phyloP scores from a whole-genome alignment of 2,888 invertebrate species.

The Parnassius apollo region DNA sequence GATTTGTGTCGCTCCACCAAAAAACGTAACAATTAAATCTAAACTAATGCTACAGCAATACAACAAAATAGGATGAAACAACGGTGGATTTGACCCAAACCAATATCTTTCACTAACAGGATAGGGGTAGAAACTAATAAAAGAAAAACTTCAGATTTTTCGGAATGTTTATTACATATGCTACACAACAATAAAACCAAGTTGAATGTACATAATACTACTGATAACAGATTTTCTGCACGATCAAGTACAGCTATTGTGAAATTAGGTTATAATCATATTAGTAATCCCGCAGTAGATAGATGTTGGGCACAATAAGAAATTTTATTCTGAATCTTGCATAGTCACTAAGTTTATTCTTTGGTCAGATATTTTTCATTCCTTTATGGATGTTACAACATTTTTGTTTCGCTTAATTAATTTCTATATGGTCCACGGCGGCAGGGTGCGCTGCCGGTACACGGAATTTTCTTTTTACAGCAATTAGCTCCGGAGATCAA shows the following conservation, averaged over 20 bases:
- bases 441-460: constrained; percentile 58
- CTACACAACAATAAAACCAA: neutral
- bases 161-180: constrained; percentile 7
- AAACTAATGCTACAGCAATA: constrained; percentile 34
- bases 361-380: no score
- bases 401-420: constrained; percentile 21
- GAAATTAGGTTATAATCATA: constrained; percentile 9
- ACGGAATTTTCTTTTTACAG: constrained; percentile 48
- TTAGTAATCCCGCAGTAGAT: constrained; percentile 14
- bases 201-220: neutral
- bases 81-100: constrained; percentile 72
- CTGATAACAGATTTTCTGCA: neutral
- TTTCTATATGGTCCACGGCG: constrained; percentile 55
- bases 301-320: constrained; percentile 13
- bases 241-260: neutral
- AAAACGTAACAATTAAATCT: constrained; percentile 37
- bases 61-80: constrained; percentile 31
- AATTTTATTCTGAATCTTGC: constrained; percentile 9
- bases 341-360: neutral
- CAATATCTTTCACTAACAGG: constrained; percentile 45
- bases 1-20: constrained; percentile 66
- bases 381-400: no score
- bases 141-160: constrained; percentile 11
- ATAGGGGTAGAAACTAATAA: constrained; percentile 5
- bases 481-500: constrained; percentile 40